phyloP scores from a whole-genome alignment of 1,140 invertebrate genomes.

The Drosophila pectinifera region DNA sequence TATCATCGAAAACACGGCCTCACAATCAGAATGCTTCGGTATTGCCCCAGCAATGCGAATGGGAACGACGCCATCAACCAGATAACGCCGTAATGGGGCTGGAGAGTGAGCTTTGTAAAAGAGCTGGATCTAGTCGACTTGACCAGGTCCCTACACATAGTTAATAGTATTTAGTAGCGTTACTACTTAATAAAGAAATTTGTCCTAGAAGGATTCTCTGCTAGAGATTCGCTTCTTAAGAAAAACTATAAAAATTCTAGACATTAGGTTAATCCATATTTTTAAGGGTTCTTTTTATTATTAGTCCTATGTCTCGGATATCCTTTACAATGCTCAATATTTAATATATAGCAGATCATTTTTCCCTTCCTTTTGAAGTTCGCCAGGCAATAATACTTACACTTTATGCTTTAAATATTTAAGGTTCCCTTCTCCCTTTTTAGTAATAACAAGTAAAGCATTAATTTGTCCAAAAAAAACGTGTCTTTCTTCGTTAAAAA shows the following conservation, averaged over 20 bases:
- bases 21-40: slow-evolving; percentile 62
- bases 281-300: too few species aligned
- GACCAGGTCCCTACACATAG: slow-evolving; percentile 6
- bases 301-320: too few species aligned
- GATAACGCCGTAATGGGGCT: slow-evolving; percentile 40
- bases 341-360: too few species aligned
- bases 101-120: neutral
- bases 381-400: neutral
- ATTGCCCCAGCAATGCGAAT: slow-evolving; percentile 52
- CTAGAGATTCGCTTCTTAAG: neutral
- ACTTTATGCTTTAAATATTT: too few species aligned
- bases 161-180: too few species aligned
- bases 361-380: too few species aligned
- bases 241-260: too few species aligned
- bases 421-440: too few species aligned
- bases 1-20: slow-evolving; percentile 66
- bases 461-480: slow-evolving; percentile 44
- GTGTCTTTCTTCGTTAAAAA: slow-evolving; percentile 35
- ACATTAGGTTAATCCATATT: too few species aligned
- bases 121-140: neutral
- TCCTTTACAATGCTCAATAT: too few species aligned
- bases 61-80: slow-evolving; percentile 49
- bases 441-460: neutral
- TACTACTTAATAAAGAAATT: too few species aligned
- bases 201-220: neutral